phyloP scores from a whole-genome alignment of 2,888 invertebrate genomes.

The Papilio demoleus region DNA sequence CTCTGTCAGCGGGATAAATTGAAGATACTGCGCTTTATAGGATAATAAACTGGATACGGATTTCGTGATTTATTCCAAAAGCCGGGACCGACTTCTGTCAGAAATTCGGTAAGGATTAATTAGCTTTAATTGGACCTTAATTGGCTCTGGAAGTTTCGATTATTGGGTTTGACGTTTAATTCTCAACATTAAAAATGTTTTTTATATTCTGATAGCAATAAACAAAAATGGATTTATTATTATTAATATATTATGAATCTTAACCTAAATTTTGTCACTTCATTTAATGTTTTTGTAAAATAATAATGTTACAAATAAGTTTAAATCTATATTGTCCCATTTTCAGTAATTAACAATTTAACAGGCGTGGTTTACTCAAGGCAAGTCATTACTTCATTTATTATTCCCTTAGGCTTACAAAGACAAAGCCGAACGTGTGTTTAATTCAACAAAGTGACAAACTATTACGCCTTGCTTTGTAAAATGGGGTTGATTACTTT shows the following conservation, averaged over 20 bases:
- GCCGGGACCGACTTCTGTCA: constrained; percentile 12
- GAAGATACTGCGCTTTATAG: constrained; percentile 36
- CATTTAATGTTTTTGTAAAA: too few species aligned
- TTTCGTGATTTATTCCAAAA: constrained; percentile 32
- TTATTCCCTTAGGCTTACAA: constrained; percentile 13
- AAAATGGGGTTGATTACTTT: background rate
- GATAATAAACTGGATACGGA: constrained; percentile 38
- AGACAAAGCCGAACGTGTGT: constrained; percentile 11
- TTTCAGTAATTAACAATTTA: background rate
- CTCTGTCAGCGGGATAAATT: constrained; percentile 35
- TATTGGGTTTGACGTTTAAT: constrained; percentile 19
- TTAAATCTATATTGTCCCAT: background rate
- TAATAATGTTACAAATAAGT: too few species aligned
- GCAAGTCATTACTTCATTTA: constrained; percentile 1
- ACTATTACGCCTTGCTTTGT: background rate
- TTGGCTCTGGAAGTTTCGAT: constrained; percentile 11
- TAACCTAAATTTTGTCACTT: too few species aligned
- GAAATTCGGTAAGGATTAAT: constrained; percentile 34
- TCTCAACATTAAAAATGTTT: background rate
- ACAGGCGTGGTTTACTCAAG: background rate
- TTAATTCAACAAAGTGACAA: constrained; percentile 15
- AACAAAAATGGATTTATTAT: too few species aligned
- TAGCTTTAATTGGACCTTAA: constrained; percentile 30
- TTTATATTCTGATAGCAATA: too few species aligned
- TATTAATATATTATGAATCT: too few species aligned